Evolutionary conservation across 2,888 invertebrate species (phyloP).

Genomic region (Synanthedon vespiformis): DNA sequence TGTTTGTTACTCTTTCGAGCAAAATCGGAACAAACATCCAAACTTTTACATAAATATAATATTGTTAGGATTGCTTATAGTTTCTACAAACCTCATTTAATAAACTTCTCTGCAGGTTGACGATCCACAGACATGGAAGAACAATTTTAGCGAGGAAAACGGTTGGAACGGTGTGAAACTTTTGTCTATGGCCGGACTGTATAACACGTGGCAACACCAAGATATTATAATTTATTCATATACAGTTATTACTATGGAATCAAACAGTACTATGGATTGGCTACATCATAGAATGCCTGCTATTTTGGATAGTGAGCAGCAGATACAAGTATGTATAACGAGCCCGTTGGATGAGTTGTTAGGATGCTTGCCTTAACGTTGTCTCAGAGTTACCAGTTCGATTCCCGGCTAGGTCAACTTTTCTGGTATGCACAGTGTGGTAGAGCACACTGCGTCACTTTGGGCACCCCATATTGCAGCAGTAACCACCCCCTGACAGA

Average conservation of each 20-base stretch:
- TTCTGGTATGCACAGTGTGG: too few relatives aligned
- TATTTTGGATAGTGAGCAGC: slow-evolving; percentile 76
- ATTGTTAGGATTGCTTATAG: neutral
- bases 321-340: slow-evolving; percentile 18
- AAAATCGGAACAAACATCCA: too few relatives aligned
- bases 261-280: slow-evolving; percentile 76
- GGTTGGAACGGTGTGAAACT: slow-evolving; percentile 75
- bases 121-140: slow-evolving; percentile 66
- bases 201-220: slow-evolving; percentile 74
- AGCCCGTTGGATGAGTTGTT: neutral
- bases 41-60: too few relatives aligned
- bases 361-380: too few relatives aligned
- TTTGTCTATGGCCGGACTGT: slow-evolving; percentile 82
- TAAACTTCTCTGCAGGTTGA: slow-evolving; percentile 42
- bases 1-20: too few relatives aligned
- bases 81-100: neutral
- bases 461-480: too few relatives aligned
- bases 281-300: slow-evolving; percentile 86
- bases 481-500: too few relatives aligned
- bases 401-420: too few relatives aligned
- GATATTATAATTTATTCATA: slow-evolving; percentile 77
- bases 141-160: slow-evolving; percentile 51
- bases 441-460: too few relatives aligned
- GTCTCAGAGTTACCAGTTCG: too few relatives aligned
- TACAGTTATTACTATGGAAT: slow-evolving; percentile 82